phyloP scores from a whole-genome alignment of 2,113 vertebrate genomes.

The Tupaia chinensis region DNA sequence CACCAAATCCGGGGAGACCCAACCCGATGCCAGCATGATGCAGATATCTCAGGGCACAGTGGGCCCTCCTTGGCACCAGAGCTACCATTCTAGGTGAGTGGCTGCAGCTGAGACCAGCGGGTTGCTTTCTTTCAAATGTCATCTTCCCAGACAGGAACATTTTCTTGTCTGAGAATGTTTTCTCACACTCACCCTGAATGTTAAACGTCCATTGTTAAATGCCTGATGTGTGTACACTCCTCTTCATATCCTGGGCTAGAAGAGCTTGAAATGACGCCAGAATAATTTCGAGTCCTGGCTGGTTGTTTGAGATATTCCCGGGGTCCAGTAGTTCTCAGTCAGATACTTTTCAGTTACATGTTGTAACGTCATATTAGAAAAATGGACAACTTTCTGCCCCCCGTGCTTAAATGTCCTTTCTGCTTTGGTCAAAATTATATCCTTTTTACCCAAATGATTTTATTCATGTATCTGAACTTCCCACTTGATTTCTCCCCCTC shows the following conservation, averaged over 20 bases:
- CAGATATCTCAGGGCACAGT: slow-evolving; percentile 93
- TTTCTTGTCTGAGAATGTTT: neutral
- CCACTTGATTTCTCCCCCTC: neutral
- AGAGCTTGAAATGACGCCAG: neutral
- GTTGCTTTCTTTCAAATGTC: neutral
- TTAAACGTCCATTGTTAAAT: neutral
- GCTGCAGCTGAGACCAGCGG: neutral
- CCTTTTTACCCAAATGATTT: slow-evolving; percentile 9
- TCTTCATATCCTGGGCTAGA: neutral
- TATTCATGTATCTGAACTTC: neutral
- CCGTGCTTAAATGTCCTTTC: neutral
- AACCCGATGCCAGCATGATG: slow-evolving; percentile 93
- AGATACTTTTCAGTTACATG: neutral
- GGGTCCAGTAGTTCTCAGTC: neutral
- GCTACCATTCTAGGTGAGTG: slow-evolving; percentile 94
- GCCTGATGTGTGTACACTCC: neutral
- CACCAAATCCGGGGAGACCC: slow-evolving; percentile 90
- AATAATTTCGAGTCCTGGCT: neutral
- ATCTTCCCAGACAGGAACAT: neutral
- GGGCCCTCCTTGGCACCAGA: slow-evolving; percentile 93
- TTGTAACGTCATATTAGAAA: neutral
- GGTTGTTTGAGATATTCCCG: neutral
- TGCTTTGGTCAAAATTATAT: neutral
- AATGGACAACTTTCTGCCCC: neutral
- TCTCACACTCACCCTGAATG: neutral